Conservation (phyloP, 2,113 vertebrate genomes). For the Corythornis vintsioides region DNA sequence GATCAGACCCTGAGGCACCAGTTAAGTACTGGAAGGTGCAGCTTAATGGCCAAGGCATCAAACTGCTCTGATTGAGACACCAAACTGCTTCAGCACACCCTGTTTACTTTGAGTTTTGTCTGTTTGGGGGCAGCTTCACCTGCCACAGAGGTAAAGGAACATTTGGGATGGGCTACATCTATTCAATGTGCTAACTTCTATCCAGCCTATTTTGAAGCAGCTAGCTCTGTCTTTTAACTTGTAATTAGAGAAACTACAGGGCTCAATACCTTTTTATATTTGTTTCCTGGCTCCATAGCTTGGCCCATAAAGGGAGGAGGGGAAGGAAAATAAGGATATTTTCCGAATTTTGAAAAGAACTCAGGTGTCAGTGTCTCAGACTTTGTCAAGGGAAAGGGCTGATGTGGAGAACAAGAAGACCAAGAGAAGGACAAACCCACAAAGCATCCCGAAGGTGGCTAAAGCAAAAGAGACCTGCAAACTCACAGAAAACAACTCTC, state of each 20-base stretch:
- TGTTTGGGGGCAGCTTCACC: no score
- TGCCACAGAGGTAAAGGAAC: not conserved
- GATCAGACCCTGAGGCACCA: no score
- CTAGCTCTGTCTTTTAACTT: not conserved
- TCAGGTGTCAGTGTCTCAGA: not conserved
- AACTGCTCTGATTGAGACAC: no score
- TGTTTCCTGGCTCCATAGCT: not conserved
- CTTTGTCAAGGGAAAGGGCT: not conserved
- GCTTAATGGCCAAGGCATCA: no score
- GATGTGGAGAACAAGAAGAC: not conserved
- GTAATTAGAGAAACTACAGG: not conserved
- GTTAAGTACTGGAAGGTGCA: no score
- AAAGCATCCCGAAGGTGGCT: not conserved
- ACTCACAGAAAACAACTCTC: not conserved
- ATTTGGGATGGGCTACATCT: not conserved
- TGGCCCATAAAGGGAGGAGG: not conserved
- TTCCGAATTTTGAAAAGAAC: not conserved
- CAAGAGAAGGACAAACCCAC: not conserved
- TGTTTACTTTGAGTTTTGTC: no score
- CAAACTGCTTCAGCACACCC: no score
- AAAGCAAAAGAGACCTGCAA: not conserved
- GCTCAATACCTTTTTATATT: not conserved
- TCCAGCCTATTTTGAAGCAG: not conserved
- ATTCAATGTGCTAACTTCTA: not conserved
- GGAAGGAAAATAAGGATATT: not conserved